Conservation (phyloP, 2,797 vertebrate species). For the Acrocephalus scirpaceus region DNA sequence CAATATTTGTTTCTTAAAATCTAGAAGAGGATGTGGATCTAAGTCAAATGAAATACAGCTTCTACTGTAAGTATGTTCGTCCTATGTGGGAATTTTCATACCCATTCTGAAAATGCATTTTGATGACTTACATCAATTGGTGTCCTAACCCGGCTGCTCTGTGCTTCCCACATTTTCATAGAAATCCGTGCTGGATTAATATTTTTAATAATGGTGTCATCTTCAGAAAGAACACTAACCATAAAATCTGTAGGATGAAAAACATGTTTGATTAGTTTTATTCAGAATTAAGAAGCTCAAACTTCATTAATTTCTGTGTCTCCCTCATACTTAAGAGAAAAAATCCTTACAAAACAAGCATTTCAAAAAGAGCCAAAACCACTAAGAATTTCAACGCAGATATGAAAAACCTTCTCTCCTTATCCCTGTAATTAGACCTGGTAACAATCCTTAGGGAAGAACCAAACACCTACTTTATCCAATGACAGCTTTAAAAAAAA, state of each 20-base stretch:
- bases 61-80: neutral
- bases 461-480: neutral
- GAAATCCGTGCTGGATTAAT: constrained; percentile 80
- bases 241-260: constrained; percentile 82
- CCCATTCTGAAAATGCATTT: neutral
- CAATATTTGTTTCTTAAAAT: neutral
- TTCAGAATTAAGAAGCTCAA: neutral
- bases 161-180: constrained; percentile 86
- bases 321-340: neutral
- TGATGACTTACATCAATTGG: constrained; percentile 76
- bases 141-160: constrained; percentile 1
- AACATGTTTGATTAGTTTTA: neutral
- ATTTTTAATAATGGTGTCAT: constrained; percentile 81
- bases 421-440: neutral
- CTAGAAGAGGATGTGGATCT: neutral
- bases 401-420: neutral
- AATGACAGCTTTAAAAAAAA: neutral
- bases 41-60: neutral
- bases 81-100: neutral
- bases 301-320: neutral
- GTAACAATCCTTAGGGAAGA: neutral
- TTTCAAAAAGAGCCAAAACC: neutral
- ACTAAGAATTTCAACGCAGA: neutral
- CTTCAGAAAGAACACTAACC: constrained; percentile 88
- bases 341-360: neutral